A percentile compares a stretch with the other conserved stretches of the same genome.
These are phyloP conservation scores for Stercorarius parasiticus DNA, from an alignment of 2,113 vertebrate species.

Conservation along the genomic window DNA sequence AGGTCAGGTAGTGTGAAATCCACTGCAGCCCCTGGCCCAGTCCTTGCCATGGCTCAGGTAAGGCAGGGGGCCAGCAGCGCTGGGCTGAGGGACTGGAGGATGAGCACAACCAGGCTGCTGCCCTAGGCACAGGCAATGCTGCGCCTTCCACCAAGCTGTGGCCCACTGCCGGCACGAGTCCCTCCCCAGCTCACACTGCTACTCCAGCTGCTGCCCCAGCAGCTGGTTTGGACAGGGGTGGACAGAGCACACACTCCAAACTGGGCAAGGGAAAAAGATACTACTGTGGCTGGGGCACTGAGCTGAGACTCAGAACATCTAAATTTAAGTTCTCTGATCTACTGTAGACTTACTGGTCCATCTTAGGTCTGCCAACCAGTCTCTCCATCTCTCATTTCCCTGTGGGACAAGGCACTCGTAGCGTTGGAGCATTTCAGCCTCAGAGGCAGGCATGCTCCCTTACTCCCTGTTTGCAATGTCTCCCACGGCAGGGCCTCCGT, in stretches of 20 bases:
- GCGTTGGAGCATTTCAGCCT: background rate
- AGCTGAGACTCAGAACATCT: background rate
- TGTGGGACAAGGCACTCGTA: rapidly evolving
- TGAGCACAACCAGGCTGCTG: background rate
- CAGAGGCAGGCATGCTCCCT: rapidly evolving
- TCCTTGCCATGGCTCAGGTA: background rate
- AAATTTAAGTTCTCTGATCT: rapidly evolving
- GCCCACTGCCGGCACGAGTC: rapidly evolving
- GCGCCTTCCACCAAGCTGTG: no score
- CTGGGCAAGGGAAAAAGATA: background rate
- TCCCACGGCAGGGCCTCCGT: background rate
- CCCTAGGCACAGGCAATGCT: background rate
- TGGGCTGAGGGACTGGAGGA: background rate
- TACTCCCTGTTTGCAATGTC: background rate
- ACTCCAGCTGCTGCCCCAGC: background rate
- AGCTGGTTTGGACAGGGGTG: background rate
- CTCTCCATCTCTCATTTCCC: background rate
- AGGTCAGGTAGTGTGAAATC: background rate
- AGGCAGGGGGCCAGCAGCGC: background rate
- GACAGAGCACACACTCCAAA: rapidly evolving
- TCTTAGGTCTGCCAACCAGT: background rate
- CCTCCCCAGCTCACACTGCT: background rate
- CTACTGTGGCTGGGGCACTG: background rate
- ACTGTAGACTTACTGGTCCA: background rate
- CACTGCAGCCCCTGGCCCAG: no score